Conservation (phyloP, 2,888 invertebrate genomes). For the Drosophila bunnanda region DNA sequence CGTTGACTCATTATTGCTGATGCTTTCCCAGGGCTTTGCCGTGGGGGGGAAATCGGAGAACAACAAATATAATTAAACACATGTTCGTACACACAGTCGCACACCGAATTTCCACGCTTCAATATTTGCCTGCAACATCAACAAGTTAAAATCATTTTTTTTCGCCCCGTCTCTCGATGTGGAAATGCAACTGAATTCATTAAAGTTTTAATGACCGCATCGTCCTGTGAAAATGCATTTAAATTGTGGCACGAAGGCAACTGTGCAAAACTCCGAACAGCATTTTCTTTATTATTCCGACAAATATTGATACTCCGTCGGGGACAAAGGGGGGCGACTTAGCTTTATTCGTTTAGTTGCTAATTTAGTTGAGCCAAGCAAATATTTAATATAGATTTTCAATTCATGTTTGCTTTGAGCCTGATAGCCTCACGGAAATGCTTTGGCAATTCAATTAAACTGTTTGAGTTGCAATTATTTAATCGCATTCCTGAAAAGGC, state of each 20-base stretch:
- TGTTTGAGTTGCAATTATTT: constrained; percentile 51
- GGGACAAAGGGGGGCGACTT: constrained; percentile 5
- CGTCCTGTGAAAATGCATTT: constrained; percentile 43
- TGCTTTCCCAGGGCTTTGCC: constrained; percentile 9
- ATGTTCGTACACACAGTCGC: constrained; percentile 22
- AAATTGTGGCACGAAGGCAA: constrained; percentile 21
- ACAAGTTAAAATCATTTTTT: constrained; percentile 58
- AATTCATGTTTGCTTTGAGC: constrained; percentile 55
- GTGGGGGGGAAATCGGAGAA: constrained; percentile 11
- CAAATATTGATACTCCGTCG: constrained; percentile 27
- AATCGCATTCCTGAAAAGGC: constrained; percentile 46
- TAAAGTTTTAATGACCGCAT: constrained; percentile 58
- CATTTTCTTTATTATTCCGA: constrained; percentile 45
- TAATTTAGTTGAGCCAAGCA: constrained; percentile 42
- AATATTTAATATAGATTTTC: constrained; percentile 49
- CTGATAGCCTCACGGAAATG: constrained; percentile 36
- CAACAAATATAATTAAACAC: constrained; percentile 42
- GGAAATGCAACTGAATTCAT: constrained; percentile 36
- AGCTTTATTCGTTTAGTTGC: constrained; percentile 36
- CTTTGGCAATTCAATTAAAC: constrained; percentile 59
- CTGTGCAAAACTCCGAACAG: constrained; percentile 27
- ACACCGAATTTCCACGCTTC: constrained; percentile 1
- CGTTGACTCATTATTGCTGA: constrained; percentile 38
- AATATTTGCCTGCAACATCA: constrained; percentile 62
- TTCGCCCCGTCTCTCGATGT: constrained; percentile 5